A percentile compares a stretch with the other conserved stretches of the same genome.
phyloP scores from a whole-genome alignment of 2,888 invertebrate genomes.

The Epinotia nisella region DNA sequence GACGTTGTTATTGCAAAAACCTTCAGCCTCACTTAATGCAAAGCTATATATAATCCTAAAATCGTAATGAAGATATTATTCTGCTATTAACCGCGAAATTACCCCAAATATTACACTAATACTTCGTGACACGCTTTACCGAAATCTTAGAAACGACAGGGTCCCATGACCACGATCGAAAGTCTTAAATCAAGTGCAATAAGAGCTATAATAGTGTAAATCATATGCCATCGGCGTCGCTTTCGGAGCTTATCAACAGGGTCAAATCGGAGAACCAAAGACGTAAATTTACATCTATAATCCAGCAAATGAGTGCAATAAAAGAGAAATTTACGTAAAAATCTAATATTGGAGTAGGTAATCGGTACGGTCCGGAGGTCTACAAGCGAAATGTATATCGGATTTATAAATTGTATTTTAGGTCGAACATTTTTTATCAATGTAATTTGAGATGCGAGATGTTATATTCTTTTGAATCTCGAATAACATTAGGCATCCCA shows the following conservation, averaged over 20 bases:
- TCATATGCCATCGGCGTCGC: neutral
- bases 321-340: constrained; percentile 71
- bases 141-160: constrained; percentile 32
- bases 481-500: neutral
- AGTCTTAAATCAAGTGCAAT: constrained; percentile 27
- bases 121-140: constrained; percentile 52
- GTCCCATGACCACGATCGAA: neutral
- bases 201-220: constrained; percentile 26
- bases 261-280: constrained; percentile 59
- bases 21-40: constrained; percentile 44
- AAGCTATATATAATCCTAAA: constrained; percentile 48
- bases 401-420: constrained; percentile 30
- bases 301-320: constrained; percentile 69
- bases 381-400: constrained; percentile 27
- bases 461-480: constrained; percentile 4
- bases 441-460: constrained; percentile 2
- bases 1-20: constrained; percentile 33
- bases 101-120: constrained; percentile 51
- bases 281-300: constrained; percentile 67
- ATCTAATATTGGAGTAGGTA: constrained; percentile 63
- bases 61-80: constrained; percentile 60
- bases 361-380: constrained; percentile 50
- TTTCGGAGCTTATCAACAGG: constrained; percentile 60
- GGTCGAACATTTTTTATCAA: constrained; percentile 5
- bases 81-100: constrained; percentile 55